phyloP scores from a whole-genome alignment of 2,888 invertebrate species.

The Linnaemya vulpina region DNA sequence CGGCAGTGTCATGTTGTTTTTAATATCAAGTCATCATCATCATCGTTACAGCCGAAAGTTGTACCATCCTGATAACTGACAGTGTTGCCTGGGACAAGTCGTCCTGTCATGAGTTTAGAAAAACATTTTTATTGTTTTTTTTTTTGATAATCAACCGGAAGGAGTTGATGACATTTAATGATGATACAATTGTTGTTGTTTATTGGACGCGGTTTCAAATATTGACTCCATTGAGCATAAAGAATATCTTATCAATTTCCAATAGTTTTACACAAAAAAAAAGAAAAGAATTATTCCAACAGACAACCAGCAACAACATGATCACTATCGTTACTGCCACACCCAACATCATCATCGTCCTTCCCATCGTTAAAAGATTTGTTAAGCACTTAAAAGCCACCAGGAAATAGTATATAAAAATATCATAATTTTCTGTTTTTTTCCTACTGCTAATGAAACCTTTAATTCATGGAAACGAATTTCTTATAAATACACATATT shows the following conservation, averaged over 20 bases:
- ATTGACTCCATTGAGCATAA: conserved; percentile 35
- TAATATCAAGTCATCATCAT: conserved; percentile 18
- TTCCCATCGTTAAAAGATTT: background rate
- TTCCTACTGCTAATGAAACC: too few relatives aligned
- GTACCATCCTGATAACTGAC: background rate
- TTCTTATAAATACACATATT: too few relatives aligned
- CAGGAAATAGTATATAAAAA: too few relatives aligned
- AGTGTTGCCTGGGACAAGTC: background rate
- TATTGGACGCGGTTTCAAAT: conserved; percentile 8
- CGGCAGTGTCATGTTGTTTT: conserved; percentile 11
- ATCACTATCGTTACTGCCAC: background rate
- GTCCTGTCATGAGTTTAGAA: conserved; percentile 17
- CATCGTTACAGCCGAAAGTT: background rate
- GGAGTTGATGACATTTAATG: conserved; percentile 11
- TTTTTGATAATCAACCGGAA: background rate
- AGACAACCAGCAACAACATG: background rate
- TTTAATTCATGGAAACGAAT: too few relatives aligned
- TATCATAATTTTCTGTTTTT: too few relatives aligned
- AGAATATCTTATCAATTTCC: background rate
- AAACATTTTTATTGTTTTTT: background rate
- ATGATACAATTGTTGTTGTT: conserved; percentile 21
- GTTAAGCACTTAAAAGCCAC: too few relatives aligned
- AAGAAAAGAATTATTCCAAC: background rate
- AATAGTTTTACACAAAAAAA: too few relatives aligned
- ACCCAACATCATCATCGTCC: background rate